Percentiles rank a stretch among this genome's conserved stretches.
These are phyloP conservation scores for Heteromurus nitidus DNA, from an alignment of 2,888 invertebrate genomes.

Conservation along the genomic window DNA sequence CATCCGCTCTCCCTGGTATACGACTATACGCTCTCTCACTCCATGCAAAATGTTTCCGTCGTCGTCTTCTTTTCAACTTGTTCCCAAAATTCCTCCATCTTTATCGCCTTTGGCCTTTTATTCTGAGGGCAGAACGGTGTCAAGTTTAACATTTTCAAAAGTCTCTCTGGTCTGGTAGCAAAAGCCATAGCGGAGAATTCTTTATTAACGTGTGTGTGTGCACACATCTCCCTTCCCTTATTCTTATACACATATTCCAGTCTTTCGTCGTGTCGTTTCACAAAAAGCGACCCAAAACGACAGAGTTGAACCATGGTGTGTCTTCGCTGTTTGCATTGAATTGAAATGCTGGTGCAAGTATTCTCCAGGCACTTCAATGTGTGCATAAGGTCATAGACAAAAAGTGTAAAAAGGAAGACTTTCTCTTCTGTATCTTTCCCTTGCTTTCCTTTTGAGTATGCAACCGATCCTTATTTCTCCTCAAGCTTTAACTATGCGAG, in stretches of 20 bases:
- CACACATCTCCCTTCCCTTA: not conserved
- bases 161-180: not conserved
- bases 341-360: no score
- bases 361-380: not conserved
- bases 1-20: not conserved
- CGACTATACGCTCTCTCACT: conserved; percentile 5
- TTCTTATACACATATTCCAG: not conserved
- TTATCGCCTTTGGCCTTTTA: conserved; percentile 54
- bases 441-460: not conserved
- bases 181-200: not conserved
- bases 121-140: conserved; percentile 42
- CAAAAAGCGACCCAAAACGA: no score
- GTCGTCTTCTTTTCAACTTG: conserved; percentile 44
- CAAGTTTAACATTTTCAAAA: conserved; percentile 50
- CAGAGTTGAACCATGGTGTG: no score
- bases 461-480: not conserved
- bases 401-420: conserved; percentile 12
- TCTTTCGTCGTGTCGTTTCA: no score
- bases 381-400: conserved; percentile 38
- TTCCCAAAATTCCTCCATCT: conserved; percentile 37
- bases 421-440: not conserved
- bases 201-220: conserved; percentile 11
- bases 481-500: not conserved
- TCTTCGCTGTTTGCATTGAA: no score
- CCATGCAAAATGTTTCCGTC: conserved; percentile 42